Conservation (phyloP, 2,797 vertebrate genomes). For the Otus scops region DNA sequence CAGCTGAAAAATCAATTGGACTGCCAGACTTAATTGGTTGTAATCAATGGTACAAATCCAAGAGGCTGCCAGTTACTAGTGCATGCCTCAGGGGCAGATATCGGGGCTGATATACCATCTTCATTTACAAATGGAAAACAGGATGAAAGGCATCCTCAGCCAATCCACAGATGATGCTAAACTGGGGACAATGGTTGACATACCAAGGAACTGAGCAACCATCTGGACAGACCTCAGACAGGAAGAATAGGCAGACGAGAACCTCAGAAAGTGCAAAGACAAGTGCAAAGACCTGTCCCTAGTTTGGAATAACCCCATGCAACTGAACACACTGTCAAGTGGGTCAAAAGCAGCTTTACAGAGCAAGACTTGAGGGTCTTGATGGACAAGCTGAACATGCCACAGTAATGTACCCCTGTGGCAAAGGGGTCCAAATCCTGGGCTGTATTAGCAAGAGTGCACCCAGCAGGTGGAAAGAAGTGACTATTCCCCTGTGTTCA, state of each 20-base stretch:
- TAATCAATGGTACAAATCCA: background rate
- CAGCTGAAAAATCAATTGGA: background rate
- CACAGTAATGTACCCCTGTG: no score
- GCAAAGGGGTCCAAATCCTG: background rate
- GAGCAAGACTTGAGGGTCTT: background rate
- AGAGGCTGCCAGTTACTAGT: background rate
- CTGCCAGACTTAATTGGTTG: background rate
- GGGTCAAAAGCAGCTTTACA: background rate
- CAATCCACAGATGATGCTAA: background rate
- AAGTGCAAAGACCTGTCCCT: background rate
- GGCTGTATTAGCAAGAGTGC: background rate
- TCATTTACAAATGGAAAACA: background rate
- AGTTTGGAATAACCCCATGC: background rate
- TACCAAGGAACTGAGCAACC: background rate
- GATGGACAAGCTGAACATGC: background rate
- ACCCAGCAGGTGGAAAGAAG: background rate
- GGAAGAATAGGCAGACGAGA: background rate
- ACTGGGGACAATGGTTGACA: fast-evolving
- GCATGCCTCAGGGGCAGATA: background rate
- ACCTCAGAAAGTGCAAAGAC: background rate
- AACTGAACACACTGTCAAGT: background rate
- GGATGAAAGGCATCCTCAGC: background rate
- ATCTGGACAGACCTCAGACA: background rate
- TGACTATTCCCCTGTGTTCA: background rate
- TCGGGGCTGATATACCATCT: background rate